These are phyloP conservation scores for Drosophila yakuba DNA, from an alignment of 1,140 invertebrate species.

Conservation along the genomic window DNA sequence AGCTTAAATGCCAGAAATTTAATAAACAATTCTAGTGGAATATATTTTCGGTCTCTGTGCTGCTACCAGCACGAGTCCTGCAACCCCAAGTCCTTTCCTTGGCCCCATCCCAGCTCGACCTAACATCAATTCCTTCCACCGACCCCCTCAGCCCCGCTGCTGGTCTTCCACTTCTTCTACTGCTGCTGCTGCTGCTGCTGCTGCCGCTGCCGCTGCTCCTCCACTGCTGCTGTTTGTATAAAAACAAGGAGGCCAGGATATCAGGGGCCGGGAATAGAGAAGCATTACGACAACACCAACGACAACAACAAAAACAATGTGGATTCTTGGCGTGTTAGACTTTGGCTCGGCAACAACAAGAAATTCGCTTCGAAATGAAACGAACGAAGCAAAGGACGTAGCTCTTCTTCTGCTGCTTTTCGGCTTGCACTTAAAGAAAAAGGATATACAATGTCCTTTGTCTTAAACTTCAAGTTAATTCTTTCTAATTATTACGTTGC, in stretches of 20 bases:
- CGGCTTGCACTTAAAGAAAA: conserved; percentile 4
- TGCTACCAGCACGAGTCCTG: conserved; percentile 45
- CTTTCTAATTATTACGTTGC: neutral
- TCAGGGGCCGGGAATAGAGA: conserved; percentile 17
- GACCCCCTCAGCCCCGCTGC: conserved; percentile 12
- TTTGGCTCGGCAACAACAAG: conserved; percentile 67
- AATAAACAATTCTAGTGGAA: conserved; percentile 79
- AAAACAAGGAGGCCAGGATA: conserved; percentile 59
- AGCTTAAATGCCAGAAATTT: conserved; percentile 82
- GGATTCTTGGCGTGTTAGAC: conserved; percentile 81
- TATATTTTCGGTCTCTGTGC: conserved; percentile 65
- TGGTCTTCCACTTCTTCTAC: conserved; percentile 37
- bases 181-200: conserved; percentile 44
- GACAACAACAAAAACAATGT: conserved; percentile 61
- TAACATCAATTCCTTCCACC: conserved; percentile 49
- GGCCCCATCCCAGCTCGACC: conserved; percentile 20
- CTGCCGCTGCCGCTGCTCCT: conserved; percentile 1
- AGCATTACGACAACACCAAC: conserved; percentile 66
- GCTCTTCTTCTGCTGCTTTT: conserved; percentile 51
- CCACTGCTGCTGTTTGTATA: conserved; percentile 63
- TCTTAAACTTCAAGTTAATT: too few relatives aligned
- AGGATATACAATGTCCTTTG: neutral
- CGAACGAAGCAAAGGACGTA: conserved; percentile 39
- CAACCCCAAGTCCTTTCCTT: conserved; percentile 34
- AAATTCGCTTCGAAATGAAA: conserved; percentile 49